Conservation (phyloP, 2,888 invertebrate genomes). For the Hipparchia semele region DNA sequence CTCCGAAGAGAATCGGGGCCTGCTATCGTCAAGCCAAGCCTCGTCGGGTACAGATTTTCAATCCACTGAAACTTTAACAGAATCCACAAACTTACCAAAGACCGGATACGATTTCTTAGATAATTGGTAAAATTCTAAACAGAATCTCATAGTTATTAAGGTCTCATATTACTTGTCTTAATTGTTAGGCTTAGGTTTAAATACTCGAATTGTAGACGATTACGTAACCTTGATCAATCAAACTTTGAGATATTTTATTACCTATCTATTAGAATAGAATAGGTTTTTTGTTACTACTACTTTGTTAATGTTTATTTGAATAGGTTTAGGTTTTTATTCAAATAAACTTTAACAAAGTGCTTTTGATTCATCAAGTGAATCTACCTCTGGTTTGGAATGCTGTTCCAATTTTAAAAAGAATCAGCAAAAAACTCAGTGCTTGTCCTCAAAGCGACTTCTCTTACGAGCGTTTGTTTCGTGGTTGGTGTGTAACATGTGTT, state of each 20-base stretch:
- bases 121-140: slow-evolving; percentile 80
- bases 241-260: not conserved
- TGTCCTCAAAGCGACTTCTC: too few species aligned
- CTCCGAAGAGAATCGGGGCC: slow-evolving; percentile 75
- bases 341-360: too few species aligned
- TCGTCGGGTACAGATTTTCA: slow-evolving; percentile 76
- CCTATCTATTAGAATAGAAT: too few species aligned
- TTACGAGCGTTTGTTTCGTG: too few species aligned
- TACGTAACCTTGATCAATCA: not conserved
- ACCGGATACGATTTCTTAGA: slow-evolving; percentile 85
- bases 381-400: too few species aligned
- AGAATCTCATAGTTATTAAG: slow-evolving; percentile 13
- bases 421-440: too few species aligned
- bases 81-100: slow-evolving; percentile 74
- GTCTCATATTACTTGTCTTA: not conserved
- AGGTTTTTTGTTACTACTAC: too few species aligned
- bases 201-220: slow-evolving; percentile 7
- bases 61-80: slow-evolving; percentile 76
- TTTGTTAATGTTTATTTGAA: too few species aligned
- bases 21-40: slow-evolving; percentile 71
- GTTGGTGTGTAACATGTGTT: too few species aligned
- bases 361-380: too few species aligned
- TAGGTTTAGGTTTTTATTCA: too few species aligned
- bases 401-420: too few species aligned
- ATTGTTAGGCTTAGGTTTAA: not conserved